A percentile compares a stretch with the other conserved stretches of the same genome.
Conservation (phyloP, 35 echinoderm and acorn worm genomes). For the Heliocidaris erythrogramma region DNA sequence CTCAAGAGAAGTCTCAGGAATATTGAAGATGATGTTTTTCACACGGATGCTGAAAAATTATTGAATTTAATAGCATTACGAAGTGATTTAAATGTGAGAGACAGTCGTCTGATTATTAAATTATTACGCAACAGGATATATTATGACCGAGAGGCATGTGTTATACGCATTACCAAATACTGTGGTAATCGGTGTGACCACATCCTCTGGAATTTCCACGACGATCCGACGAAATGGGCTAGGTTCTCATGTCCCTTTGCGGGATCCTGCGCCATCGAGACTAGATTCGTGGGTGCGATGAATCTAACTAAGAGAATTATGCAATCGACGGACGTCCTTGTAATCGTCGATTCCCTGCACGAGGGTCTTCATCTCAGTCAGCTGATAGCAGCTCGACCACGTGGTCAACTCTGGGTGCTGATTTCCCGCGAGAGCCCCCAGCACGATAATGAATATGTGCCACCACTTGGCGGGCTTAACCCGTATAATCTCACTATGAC, state of each 20-base stretch:
- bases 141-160: background rate
- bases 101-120: slow-evolving; percentile 3
- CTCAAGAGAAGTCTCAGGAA: background rate
- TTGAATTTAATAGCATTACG: background rate
- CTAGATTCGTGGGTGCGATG: background rate
- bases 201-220: background rate
- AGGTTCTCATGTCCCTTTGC: background rate
- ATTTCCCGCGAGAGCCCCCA: slow-evolving; percentile 26
- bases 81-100: background rate
- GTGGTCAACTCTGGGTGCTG: slow-evolving; percentile 18
- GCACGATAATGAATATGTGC: slow-evolving; percentile 4
- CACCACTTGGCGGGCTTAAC: background rate
- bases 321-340: background rate
- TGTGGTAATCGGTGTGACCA: background rate
- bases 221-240: background rate
- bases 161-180: slow-evolving; percentile 22
- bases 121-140: background rate
- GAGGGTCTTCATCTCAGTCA: slow-evolving; percentile 11
- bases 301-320: background rate
- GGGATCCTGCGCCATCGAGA: background rate
- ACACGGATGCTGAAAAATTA: background rate
- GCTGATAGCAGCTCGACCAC: background rate
- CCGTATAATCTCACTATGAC: slow-evolving; percentile 45
- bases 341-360: slow-evolving; percentile 10
- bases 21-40: background rate